Conservation (phyloP, 2,797 vertebrate species). For the Masticophis lateralis region DNA sequence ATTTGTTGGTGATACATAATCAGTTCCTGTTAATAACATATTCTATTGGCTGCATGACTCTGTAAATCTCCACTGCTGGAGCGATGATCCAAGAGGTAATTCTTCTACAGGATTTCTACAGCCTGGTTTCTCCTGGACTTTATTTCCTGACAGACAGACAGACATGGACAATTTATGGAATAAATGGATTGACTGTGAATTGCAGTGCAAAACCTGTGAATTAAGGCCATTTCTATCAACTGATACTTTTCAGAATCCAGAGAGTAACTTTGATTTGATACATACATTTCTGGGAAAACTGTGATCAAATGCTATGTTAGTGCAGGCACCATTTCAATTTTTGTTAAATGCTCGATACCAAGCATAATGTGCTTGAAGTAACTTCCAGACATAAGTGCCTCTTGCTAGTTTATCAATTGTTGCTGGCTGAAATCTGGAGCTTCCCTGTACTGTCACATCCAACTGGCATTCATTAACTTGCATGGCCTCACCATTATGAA, state of each 20-base stretch:
- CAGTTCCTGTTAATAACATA: neutral
- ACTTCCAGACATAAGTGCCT: slow-evolving; percentile 18
- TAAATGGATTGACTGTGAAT: neutral
- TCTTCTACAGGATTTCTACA: neutral
- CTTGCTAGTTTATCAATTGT: slow-evolving; percentile 1
- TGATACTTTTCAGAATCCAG: neutral
- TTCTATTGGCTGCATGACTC: neutral
- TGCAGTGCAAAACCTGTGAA: neutral
- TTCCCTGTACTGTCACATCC: neutral
- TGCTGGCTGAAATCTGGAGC: neutral
- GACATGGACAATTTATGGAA: neutral
- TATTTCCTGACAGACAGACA: neutral
- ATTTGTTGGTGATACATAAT: neutral
- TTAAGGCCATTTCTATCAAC: neutral
- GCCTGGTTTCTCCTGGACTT: neutral
- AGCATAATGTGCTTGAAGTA: neutral
- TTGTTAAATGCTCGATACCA: neutral
- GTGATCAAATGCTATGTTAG: neutral
- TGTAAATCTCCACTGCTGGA: neutral
- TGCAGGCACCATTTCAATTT: neutral
- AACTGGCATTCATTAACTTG: neutral
- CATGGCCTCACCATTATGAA: neutral
- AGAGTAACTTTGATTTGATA: neutral
- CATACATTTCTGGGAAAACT: neutral
- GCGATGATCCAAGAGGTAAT: neutral